Percentiles rank a stretch among this genome's conserved stretches.
phyloP scores from a whole-genome alignment of 2,113 vertebrate species.

The Actenoides lindsayi region DNA sequence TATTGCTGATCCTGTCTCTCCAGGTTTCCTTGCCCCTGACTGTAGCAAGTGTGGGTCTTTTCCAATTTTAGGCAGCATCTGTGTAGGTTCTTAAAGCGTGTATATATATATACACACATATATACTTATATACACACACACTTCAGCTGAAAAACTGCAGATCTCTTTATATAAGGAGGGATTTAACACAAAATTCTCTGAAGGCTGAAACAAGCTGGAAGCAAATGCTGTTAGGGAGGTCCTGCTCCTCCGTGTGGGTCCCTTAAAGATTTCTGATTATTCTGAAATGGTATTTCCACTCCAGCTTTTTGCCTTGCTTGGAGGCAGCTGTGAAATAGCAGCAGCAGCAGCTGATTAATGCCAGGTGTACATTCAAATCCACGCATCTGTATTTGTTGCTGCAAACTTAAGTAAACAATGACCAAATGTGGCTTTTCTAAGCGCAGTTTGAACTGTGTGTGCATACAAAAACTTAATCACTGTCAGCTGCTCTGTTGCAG shows the following conservation, averaged over 20 bases:
- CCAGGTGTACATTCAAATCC: constrained; percentile 63
- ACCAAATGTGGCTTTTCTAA: constrained; percentile 65
- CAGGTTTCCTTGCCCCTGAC: not conserved
- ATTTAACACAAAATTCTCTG: not conserved
- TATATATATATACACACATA: not conserved
- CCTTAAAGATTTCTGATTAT: constrained; percentile 24
- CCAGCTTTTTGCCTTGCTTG: constrained; percentile 26
- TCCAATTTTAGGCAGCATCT: not conserved
- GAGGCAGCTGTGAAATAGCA: constrained; percentile 67
- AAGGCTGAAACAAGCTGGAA: constrained; percentile 7
- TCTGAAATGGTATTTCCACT: constrained; percentile 13
- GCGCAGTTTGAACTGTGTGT: constrained; percentile 40
- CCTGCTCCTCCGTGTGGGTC: not conserved
- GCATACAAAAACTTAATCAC: constrained; percentile 47
- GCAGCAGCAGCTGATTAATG: constrained; percentile 65
- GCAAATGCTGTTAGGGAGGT: not conserved
- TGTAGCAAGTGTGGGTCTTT: not conserved
- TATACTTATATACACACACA: not conserved
- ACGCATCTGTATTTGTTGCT: constrained; percentile 65
- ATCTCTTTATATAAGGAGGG: not conserved
- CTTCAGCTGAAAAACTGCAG: not conserved
- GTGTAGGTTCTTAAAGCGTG: not conserved
- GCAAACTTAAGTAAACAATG: constrained; percentile 67
- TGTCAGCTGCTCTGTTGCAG: not conserved
- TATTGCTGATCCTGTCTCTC: not conserved